These are phyloP conservation scores for Conistra vaccinii DNA, from an alignment of 2,888 invertebrate species.

Conservation along the genomic window DNA sequence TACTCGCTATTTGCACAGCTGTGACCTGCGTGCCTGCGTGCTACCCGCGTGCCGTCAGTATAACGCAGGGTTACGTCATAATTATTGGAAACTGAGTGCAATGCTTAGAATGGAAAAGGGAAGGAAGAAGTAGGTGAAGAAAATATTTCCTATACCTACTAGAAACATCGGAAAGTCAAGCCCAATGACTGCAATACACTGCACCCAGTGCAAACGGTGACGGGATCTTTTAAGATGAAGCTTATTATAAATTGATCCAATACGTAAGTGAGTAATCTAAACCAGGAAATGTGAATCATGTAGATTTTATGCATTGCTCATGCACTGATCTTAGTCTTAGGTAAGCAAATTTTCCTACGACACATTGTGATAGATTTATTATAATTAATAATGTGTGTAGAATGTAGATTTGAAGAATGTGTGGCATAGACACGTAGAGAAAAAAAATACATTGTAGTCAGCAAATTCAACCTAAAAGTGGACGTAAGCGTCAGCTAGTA, in stretches of 20 bases:
- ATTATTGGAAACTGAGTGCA: conserved; percentile 10
- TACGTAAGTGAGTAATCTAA: conserved; percentile 24
- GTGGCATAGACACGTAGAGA: not conserved
- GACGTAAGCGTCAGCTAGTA: not conserved
- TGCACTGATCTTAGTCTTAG: conserved; percentile 32
- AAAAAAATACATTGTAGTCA: not conserved
- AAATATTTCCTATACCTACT: not conserved
- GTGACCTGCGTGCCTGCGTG: conserved; percentile 35
- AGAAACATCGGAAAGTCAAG: not conserved
- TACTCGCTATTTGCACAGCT: conserved; percentile 68
- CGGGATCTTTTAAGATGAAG: not conserved
- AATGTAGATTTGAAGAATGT: conserved; percentile 3
- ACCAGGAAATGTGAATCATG: conserved; percentile 47
- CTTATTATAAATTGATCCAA: not conserved
- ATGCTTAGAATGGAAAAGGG: not conserved
- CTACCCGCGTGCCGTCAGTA: conserved; percentile 15
- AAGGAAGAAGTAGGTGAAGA: not conserved
- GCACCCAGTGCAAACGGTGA: not conserved
- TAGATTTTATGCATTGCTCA: conserved; percentile 42
- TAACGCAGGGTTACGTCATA: conserved; percentile 11
- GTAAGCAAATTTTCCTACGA: conserved; percentile 24
- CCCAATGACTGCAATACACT: not conserved
- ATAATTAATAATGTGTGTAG: not conserved
- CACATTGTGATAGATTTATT: conserved; percentile 10
- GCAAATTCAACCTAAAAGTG: not conserved